Evolutionary conservation across 2,113 vertebrate genomes (phyloP).

Genomic region (Ginglymostoma cirratum): DNA sequence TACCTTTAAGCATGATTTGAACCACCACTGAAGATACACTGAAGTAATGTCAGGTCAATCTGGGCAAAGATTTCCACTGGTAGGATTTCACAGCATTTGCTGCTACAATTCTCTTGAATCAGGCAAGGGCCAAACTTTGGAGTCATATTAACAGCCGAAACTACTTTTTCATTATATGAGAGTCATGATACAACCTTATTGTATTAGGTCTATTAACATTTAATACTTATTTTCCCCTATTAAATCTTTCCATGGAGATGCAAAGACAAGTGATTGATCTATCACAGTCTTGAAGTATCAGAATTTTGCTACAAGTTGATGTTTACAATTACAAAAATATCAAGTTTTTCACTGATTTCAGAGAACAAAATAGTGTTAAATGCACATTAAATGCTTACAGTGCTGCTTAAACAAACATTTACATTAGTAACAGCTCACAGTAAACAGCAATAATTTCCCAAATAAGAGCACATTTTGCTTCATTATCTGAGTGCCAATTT

Average conservation of each 20-base stretch:
- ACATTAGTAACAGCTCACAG: neutral
- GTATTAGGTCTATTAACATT: neutral
- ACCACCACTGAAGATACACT: neutral
- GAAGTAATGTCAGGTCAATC: neutral
- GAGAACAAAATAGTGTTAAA: neutral
- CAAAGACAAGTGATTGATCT: neutral
- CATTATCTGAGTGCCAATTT: slow-evolving; percentile 27
- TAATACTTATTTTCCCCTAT: neutral
- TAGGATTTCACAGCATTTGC: neutral
- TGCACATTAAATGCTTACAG: neutral
- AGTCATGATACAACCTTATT: neutral
- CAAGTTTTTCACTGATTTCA: neutral
- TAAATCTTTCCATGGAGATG: neutral
- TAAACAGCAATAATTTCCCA: neutral
- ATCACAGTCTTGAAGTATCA: neutral
- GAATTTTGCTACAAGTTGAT: neutral
- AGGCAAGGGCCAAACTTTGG: neutral
- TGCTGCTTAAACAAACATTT: neutral
- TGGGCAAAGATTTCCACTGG: neutral
- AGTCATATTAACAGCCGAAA: neutral
- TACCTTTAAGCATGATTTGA: neutral
- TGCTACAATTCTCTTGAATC: neutral
- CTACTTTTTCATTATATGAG: neutral
- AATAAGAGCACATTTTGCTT: neutral
- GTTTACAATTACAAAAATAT: neutral